Base-by-base conservation (phyloP, 2,888 invertebrate genomes). In the Allygus modestus region DNA sequence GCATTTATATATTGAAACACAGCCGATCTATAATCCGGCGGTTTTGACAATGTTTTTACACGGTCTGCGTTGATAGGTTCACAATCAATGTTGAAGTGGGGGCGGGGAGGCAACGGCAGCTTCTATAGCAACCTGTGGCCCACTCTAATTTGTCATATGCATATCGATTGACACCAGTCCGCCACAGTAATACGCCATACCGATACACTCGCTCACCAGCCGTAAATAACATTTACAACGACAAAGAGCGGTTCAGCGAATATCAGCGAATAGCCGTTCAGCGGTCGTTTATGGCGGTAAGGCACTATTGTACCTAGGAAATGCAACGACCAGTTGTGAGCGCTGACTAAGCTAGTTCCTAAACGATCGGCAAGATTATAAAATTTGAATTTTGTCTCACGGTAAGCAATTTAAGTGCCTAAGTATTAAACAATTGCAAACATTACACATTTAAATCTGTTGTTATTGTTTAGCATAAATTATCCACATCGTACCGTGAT, bases 91-190 rank as follows among this genome's bases (percentile, higher is more conserved):
- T 51, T 4, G 28, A 26, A 12, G 33, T 28, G 69, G 26, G 69
- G 69, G 31, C 5, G n/a, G 33, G 26, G 65, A 23, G 26, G 65
- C 4, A 26, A 7, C 17, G 37, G 37, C 73, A 77, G 43, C 43
- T 31, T 31, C 46, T 77, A 46, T 51, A 43, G 43, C 75, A 77
- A 77, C 77, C 77, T 77, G 77, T 77, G 77, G 77, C 23, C 69
- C 73, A 37, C 37, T 65, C 69, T 82, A 82, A 82, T 82, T 82
- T 82, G 82, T 82, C 82, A 82, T 82, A 73, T 82, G 51, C 73
- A 51, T 82, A 82, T 82, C 82, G 82, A 82, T 71, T 71, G 43
- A 69, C 23, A 23, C 43, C 23, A 9, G 7, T 5, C 20, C 23
- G 43, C 69, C n/a, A 31, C 69, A 33, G 31, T 33, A 17, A 7